Evolutionary conservation across 2,797 vertebrate genomes (phyloP).

Genomic region (Lepilemur septentrionalis): DNA sequence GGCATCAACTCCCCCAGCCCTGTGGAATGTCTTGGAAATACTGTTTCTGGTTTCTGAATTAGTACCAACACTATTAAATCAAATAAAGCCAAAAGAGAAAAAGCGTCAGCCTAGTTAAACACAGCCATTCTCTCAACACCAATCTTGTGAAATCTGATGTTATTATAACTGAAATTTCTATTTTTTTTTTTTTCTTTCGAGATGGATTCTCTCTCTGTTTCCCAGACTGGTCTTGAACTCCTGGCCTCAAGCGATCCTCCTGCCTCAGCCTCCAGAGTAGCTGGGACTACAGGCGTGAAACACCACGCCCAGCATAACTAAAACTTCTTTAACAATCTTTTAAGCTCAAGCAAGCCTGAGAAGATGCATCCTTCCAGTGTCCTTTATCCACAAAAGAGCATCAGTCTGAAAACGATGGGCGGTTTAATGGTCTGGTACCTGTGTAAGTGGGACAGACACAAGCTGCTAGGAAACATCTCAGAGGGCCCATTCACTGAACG

Average conservation of each 20-base stretch:
- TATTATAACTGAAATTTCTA: background rate
- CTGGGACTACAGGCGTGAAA: background rate
- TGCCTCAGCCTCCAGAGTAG: background rate
- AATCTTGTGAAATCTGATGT: background rate
- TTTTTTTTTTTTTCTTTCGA: background rate
- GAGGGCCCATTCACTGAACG: background rate
- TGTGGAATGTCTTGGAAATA: background rate
- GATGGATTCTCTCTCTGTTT: background rate
- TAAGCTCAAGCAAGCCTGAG: background rate
- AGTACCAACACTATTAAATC: background rate
- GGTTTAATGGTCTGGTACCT: conserved; percentile 31
- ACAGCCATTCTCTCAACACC: background rate
- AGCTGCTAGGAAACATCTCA: background rate
- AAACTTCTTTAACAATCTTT: background rate
- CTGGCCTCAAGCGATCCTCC: background rate
- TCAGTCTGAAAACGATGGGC: background rate
- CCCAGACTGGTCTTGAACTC: background rate
- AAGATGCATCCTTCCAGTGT: background rate
- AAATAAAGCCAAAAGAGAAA: background rate
- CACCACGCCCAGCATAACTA: background rate
- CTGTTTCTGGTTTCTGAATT: background rate
- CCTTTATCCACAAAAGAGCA: background rate
- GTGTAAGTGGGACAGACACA: background rate
- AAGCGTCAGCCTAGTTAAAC: background rate
- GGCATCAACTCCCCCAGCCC: too few species aligned